Percentiles rank a stretch among this genome's conserved stretches.
Conservation (phyloP, 2,797 vertebrate species). For the Huso huso region DNA sequence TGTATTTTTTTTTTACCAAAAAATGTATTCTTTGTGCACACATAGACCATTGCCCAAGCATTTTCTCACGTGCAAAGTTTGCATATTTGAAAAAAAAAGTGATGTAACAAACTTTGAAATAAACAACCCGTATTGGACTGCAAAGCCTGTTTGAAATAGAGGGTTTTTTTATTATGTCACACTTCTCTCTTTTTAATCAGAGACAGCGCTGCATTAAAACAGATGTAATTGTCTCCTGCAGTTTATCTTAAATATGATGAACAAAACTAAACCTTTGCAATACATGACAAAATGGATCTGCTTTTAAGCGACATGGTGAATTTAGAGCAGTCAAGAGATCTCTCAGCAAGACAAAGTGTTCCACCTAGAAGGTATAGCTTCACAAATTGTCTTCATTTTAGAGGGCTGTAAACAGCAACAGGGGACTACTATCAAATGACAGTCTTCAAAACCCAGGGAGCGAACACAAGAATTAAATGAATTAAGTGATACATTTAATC, state of each 20-base stretch:
- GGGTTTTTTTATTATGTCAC: too few species aligned
- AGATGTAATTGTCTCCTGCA: not conserved
- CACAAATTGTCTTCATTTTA: not conserved
- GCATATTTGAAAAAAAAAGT: too few species aligned
- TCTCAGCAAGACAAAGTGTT: not conserved
- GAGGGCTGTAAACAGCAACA: constrained; percentile 1
- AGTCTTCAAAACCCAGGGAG: not conserved
- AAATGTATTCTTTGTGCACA: too few species aligned
- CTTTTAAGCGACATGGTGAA: not conserved
- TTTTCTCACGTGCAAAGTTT: too few species aligned
- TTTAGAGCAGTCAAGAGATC: constrained; percentile 4
- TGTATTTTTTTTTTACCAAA: too few species aligned
- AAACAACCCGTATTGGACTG: too few species aligned
- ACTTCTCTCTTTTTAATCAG: too few species aligned
- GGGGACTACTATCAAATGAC: not conserved
- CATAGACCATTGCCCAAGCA: too few species aligned
- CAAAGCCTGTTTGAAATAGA: too few species aligned
- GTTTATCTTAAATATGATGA: not conserved
- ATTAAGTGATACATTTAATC: not conserved
- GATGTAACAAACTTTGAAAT: too few species aligned
- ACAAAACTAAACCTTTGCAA: not conserved
- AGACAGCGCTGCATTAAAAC: too few species aligned
- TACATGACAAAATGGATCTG: not conserved
- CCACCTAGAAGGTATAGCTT: constrained; percentile 4
- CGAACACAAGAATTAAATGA: not conserved